phyloP scores from a whole-genome alignment of 2,888 invertebrate species.

The Pherbina coryleti region DNA sequence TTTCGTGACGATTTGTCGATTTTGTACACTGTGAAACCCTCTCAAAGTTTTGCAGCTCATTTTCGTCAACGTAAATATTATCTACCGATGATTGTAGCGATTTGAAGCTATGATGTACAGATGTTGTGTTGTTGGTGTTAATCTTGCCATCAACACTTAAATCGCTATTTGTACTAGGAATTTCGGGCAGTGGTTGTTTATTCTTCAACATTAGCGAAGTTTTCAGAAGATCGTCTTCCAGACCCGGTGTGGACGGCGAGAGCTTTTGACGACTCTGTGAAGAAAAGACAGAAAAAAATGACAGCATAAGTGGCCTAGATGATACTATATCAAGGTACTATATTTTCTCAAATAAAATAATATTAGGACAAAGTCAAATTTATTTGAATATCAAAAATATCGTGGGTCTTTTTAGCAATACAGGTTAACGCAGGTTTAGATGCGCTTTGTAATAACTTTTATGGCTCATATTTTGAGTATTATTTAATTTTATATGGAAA shows the following conservation, averaged over 20 bases:
- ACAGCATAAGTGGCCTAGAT: too few species aligned
- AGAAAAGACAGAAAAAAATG: neutral
- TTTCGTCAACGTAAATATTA: conserved; percentile 71
- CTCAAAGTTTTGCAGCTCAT: conserved; percentile 67
- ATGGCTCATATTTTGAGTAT: too few species aligned
- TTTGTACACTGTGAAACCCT: conserved; percentile 63
- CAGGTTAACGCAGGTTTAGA: too few species aligned
- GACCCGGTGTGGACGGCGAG: conserved; percentile 66
- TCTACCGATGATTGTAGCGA: conserved; percentile 61
- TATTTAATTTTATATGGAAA: too few species aligned
- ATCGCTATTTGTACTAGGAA: conserved; percentile 53
- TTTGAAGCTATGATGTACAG: conserved; percentile 58
- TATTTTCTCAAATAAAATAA: too few species aligned
- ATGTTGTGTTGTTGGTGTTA: conserved; percentile 52
- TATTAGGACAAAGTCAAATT: too few species aligned
- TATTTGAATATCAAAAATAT: too few species aligned
- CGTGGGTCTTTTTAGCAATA: too few species aligned
- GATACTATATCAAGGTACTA: too few species aligned
- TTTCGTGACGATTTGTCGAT: conserved; percentile 64
- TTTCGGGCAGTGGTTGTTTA: conserved; percentile 69
- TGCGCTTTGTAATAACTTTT: too few species aligned
- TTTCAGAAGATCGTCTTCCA: conserved; percentile 67
- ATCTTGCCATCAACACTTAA: conserved; percentile 47
- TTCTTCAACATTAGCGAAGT: conserved; percentile 69
- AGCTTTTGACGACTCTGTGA: conserved; percentile 64